Conservation (phyloP, 2,888 invertebrate species). For the Caenorhabditis sinica region DNA sequence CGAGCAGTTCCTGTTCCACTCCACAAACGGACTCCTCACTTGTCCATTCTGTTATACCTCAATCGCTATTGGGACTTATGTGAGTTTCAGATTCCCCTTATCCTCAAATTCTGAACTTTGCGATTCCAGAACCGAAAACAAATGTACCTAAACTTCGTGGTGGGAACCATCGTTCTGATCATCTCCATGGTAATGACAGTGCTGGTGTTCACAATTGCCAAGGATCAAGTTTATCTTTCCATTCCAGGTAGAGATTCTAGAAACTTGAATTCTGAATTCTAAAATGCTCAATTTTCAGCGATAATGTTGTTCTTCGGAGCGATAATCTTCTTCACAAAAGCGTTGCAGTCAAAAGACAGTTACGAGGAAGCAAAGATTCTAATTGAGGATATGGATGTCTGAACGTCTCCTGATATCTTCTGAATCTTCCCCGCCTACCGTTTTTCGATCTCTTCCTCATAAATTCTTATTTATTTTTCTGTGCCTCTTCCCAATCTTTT, state of each 20-base stretch:
- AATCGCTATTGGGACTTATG: slow-evolving; percentile 73
- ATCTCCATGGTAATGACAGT: slow-evolving; percentile 58
- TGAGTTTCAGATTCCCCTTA: slow-evolving; percentile 34
- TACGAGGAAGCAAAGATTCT: slow-evolving; percentile 67
- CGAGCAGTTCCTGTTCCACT: slow-evolving; percentile 72
- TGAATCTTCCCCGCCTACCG: not conserved
- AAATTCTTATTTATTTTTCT: slow-evolving; percentile 42
- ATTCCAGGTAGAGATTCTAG: slow-evolving; percentile 55
- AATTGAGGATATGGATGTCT: slow-evolving; percentile 64
- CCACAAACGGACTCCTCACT: slow-evolving; percentile 68
- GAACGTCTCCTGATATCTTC: slow-evolving; percentile 12
- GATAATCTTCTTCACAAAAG: slow-evolving; percentile 68
- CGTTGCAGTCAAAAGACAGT: slow-evolving; percentile 63
- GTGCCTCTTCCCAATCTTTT: slow-evolving; percentile 16
- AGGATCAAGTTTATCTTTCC: slow-evolving; percentile 63
- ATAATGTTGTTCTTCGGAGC: slow-evolving; percentile 66
- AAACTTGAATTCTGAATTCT: not conserved
- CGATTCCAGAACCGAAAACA: slow-evolving; percentile 64
- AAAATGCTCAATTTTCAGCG: slow-evolving; percentile 28
- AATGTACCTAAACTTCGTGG: slow-evolving; percentile 60
- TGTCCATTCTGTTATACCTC: slow-evolving; percentile 74
- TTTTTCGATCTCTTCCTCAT: slow-evolving; percentile 15
- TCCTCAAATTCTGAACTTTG: not conserved
- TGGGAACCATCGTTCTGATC: slow-evolving; percentile 58
- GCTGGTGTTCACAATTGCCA: slow-evolving; percentile 56